Evolutionary conservation across 2,888 invertebrate genomes (phyloP).

Genomic region (Acronicta leporina): DNA sequence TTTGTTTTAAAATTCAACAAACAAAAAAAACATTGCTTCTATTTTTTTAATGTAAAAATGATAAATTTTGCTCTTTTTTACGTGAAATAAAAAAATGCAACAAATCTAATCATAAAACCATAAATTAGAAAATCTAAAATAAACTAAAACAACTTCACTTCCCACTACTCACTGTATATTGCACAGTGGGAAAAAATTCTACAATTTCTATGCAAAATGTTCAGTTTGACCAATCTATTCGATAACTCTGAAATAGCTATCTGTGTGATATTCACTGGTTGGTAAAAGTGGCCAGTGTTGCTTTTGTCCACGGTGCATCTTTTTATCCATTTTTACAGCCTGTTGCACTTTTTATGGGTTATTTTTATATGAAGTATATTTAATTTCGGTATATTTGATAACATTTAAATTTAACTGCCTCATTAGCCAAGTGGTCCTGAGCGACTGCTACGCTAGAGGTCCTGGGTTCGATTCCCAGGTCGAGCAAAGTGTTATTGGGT

Average conservation of each 20-base stretch:
- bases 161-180: background rate
- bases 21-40: too few species aligned
- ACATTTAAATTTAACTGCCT: too few species aligned
- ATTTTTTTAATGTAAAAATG: too few species aligned
- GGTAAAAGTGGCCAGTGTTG: constrained; percentile 18
- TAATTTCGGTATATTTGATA: too few species aligned
- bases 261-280: constrained; percentile 26
- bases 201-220: constrained; percentile 32
- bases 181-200: constrained; percentile 12
- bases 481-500: too few species aligned
- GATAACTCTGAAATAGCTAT: constrained; percentile 15
- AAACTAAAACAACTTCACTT: background rate
- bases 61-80: too few species aligned
- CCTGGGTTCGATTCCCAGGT: too few species aligned
- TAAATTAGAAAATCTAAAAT: background rate
- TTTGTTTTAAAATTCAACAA: too few species aligned
- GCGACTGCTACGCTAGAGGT: too few species aligned
- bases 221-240: constrained; percentile 16
- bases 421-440: too few species aligned
- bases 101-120: background rate
- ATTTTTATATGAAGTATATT: background rate
- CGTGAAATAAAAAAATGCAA: too few species aligned
- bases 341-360: constrained; percentile 7
- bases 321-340: constrained; percentile 14
- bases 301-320: background rate